A percentile compares a stretch with the other conserved stretches of the same genome.
Conservation (phyloP, 2,888 invertebrate species). For the Scaptomyza flava region DNA sequence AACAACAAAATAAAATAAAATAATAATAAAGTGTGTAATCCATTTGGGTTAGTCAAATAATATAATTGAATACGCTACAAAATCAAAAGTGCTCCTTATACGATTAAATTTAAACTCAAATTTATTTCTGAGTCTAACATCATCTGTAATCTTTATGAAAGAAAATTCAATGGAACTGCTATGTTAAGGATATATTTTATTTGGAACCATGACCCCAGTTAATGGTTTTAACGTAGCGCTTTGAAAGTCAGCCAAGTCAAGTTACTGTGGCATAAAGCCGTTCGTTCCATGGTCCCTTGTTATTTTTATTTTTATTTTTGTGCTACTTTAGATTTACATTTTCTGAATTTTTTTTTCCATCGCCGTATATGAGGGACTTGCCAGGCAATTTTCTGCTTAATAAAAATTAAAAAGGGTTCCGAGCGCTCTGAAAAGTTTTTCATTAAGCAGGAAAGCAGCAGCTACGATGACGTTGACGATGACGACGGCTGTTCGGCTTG, state of each 20-base stretch:
- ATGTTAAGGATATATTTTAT: conserved; percentile 8
- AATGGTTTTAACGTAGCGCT: conserved; percentile 39
- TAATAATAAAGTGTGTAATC: conserved; percentile 19
- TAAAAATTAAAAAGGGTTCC: conserved; percentile 76
- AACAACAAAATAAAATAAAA: not conserved
- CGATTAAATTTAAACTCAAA: not conserved
- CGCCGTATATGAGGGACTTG: conserved; percentile 16
- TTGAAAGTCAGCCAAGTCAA: conserved; percentile 51
- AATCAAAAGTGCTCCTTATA: not conserved
- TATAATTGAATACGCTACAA: conserved; percentile 24
- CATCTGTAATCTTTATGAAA: not conserved
- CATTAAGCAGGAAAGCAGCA: conserved; percentile 65
- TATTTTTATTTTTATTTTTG: conserved; percentile 43
- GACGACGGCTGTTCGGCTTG: conserved; percentile 25
- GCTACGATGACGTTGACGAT: conserved; percentile 16
- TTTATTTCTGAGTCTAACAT: not conserved
- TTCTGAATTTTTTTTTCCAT: conserved; percentile 23
- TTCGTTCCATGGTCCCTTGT: conserved; percentile 28
- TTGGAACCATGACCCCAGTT: conserved; percentile 4
- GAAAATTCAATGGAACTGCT: not conserved
- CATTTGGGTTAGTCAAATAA: conserved; percentile 11
- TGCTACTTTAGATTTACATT: conserved; percentile 55
- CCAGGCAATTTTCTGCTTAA: conserved; percentile 75
- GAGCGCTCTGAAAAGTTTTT: conserved; percentile 66
- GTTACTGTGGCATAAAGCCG: conserved; percentile 19